These are phyloP conservation scores for Adineta ricciae DNA, from an alignment of 2,888 invertebrate species.

Conservation along the genomic window DNA sequence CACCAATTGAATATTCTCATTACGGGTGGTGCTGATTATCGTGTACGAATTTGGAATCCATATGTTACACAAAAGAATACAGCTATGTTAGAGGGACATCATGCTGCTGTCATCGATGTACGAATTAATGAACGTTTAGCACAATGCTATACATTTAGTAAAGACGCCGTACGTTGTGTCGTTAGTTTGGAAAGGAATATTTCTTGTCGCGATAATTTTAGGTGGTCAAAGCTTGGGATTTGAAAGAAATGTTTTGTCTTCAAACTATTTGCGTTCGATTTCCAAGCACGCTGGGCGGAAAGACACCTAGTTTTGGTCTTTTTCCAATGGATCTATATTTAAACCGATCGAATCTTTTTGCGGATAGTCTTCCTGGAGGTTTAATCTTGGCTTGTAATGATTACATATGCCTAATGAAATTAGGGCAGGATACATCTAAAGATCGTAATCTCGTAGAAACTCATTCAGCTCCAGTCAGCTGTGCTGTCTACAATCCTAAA, in stretches of 20 bases:
- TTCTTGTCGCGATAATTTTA: too few species aligned
- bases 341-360: neutral
- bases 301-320: constrained; percentile 47
- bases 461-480: constrained; percentile 44
- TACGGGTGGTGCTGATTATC: constrained; percentile 46
- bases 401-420: constrained; percentile 44
- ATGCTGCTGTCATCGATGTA: constrained; percentile 45
- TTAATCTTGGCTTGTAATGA: constrained; percentile 48
- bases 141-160: constrained; percentile 47
- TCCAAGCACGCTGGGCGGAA: constrained; percentile 44
- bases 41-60: constrained; percentile 48
- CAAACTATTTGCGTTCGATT: constrained; percentile 47
- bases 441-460: constrained; percentile 37
- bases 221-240: constrained; percentile 49
- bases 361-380: neutral
- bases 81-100: constrained; percentile 45
- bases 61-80: constrained; percentile 47
- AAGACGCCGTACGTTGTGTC: constrained; percentile 44
- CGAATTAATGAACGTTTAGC: constrained; percentile 43
- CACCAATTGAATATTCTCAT: constrained; percentile 45
- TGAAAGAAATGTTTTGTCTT: constrained; percentile 45
- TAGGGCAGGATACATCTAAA: constrained; percentile 40
- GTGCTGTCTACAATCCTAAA: constrained; percentile 46
- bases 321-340: constrained; percentile 44
- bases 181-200: too few species aligned